phyloP scores from a whole-genome alignment of 1,140 invertebrate species.

The Popillia japonica region DNA sequence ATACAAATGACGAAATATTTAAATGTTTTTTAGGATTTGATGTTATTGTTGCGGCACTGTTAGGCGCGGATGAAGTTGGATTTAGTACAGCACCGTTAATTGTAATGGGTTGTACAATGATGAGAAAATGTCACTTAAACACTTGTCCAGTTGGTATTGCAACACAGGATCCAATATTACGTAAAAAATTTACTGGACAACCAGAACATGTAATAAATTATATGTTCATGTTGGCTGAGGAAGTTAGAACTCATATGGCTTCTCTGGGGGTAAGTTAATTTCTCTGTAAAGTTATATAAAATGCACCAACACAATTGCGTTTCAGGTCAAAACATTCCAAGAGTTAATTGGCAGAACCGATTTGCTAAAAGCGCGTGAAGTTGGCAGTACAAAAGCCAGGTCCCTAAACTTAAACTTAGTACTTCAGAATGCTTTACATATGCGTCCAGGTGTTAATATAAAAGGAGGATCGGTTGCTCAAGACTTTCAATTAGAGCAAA shows the following conservation, averaged over 20 bases:
- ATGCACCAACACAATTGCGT: not conserved
- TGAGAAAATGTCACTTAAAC: constrained; percentile 99
- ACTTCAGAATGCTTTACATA: constrained; percentile 86
- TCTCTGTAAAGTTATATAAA: not conserved
- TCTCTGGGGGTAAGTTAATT: constrained; percentile 79
- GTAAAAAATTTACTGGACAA: constrained; percentile 97
- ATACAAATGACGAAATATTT: not conserved
- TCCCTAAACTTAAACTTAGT: constrained; percentile 86
- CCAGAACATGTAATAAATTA: constrained; percentile 98
- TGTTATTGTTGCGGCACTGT: constrained; percentile 92
- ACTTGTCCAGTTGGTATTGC: constrained; percentile 99
- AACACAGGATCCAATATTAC: constrained; percentile 93
- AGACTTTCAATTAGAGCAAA: constrained; percentile 92
- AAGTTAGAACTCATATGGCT: constrained; percentile 91
- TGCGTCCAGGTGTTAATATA: constrained; percentile 90
- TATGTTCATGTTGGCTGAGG: constrained; percentile 96
- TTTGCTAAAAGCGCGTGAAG: constrained; percentile 75
- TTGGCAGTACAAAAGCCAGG: constrained; percentile 77
- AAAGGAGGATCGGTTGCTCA: constrained; percentile 85
- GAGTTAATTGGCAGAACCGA: constrained; percentile 96
- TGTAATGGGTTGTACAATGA: constrained; percentile 98
- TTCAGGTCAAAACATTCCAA: constrained; percentile 62
- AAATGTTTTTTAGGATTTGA: constrained; percentile 77
- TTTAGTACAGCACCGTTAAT: constrained; percentile 98
- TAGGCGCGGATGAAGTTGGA: constrained; percentile 99